Evolutionary conservation across 2,888 invertebrate species (phyloP).

Genomic region (Idaea straminata): DNA sequence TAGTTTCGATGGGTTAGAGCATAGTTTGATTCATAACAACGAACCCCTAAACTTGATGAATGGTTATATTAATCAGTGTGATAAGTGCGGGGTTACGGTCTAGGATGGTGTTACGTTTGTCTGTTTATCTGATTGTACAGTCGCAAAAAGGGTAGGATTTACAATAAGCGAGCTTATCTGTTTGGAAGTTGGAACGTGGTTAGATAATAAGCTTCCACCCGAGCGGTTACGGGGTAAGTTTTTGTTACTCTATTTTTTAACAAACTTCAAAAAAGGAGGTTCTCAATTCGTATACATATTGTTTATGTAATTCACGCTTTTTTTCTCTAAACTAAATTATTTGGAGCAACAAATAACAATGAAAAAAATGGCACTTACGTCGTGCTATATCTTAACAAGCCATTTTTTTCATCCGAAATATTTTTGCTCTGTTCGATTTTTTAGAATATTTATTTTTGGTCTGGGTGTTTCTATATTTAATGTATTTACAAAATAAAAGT

Average conservation of each 20-base stretch:
- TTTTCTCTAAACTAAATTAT: no score
- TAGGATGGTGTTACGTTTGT: constrained; percentile 31
- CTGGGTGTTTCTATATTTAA: no score
- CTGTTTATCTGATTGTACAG: constrained; percentile 43
- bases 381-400: no score
- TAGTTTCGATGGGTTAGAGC: constrained; percentile 5
- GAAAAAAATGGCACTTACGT: no score
- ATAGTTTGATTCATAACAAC: constrained; percentile 15
- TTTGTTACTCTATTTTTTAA: constrained; percentile 6
- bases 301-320: constrained; percentile 6
- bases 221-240: constrained; percentile 16
- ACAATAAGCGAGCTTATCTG: constrained; percentile 46
- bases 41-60: constrained; percentile 44
- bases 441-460: no score
- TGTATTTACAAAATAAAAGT: no score
- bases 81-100: constrained; percentile 36
- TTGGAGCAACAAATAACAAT: constrained; percentile 1
- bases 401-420: no score
- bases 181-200: constrained; percentile 26
- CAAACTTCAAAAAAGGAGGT: background rate
- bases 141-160: constrained; percentile 37
- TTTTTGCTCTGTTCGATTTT: no score
- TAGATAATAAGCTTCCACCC: constrained; percentile 32
- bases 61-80: constrained; percentile 50
- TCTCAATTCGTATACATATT: constrained; percentile 1